Conservation (phyloP, 2,797 vertebrate species). For the Jordanella pulchra region DNA sequence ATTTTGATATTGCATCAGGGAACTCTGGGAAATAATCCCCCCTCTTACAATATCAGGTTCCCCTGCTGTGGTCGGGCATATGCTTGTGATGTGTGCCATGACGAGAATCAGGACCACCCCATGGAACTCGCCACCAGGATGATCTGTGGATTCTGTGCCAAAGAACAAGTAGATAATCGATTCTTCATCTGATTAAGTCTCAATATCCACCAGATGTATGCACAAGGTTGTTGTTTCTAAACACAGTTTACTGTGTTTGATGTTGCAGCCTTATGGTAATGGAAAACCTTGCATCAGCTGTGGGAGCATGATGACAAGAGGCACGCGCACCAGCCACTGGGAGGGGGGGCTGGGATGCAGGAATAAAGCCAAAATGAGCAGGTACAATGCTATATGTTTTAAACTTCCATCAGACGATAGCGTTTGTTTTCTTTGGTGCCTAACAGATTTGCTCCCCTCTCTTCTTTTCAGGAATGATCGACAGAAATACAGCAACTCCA, state of each 20-base stretch:
- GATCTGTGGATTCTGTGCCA: slow-evolving; percentile 85
- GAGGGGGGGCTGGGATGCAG: slow-evolving; percentile 86
- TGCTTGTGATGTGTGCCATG: slow-evolving; percentile 84
- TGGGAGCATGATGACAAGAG: slow-evolving; percentile 82
- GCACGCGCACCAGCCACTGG: slow-evolving; percentile 77
- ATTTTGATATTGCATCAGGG: background rate
- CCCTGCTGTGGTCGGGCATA: slow-evolving; percentile 85
- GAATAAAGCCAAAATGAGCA: slow-evolving; percentile 82
- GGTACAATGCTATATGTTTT: slow-evolving; percentile 53
- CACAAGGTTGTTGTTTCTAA: background rate
- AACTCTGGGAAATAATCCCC: background rate
- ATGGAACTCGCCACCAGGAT: slow-evolving; percentile 86
- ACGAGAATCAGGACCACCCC: slow-evolving; percentile 82
- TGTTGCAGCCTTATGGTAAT: slow-evolving; percentile 75
- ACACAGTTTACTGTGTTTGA: slow-evolving; percentile 9
- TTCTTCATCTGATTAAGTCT: background rate
- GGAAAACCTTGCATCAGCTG: slow-evolving; percentile 81
- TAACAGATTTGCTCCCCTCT: slow-evolving; percentile 16
- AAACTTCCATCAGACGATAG: background rate
- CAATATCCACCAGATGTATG: background rate
- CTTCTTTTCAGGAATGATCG: slow-evolving; percentile 79
- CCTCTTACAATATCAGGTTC: slow-evolving; percentile 71
- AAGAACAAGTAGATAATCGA: slow-evolving; percentile 80
- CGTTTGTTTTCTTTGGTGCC: background rate
- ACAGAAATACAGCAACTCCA: slow-evolving; percentile 79